Conservation (phyloP, 2,113 vertebrate genomes). For the Bombycilla garrulus region DNA sequence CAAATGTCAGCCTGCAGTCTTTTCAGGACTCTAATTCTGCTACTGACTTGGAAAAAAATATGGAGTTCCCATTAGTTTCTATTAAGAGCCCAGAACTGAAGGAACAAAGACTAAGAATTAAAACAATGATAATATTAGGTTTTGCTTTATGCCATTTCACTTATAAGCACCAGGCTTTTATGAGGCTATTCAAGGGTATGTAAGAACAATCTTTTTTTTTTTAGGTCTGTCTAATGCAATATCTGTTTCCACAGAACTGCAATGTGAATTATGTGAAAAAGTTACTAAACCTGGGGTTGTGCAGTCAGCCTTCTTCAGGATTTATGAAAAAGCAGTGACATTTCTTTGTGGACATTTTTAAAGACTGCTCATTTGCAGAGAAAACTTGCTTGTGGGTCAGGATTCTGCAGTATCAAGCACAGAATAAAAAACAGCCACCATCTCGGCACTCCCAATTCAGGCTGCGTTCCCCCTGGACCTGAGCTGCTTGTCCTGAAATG, state of each 20-base stretch:
- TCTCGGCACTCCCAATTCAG: background rate
- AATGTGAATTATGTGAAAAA: background rate
- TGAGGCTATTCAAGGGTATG: background rate
- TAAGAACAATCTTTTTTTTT: background rate
- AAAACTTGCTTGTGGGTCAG: background rate
- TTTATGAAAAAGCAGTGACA: background rate
- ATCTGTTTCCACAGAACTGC: background rate
- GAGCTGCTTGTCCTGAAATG: background rate
- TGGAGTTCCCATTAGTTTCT: background rate
- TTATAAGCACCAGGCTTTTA: background rate
- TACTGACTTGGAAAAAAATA: background rate
- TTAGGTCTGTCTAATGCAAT: background rate
- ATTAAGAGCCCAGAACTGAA: background rate
- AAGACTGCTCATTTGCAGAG: background rate
- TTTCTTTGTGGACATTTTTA: background rate
- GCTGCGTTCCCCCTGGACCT: background rate
- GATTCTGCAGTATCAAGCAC: background rate
- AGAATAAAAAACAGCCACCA: background rate
- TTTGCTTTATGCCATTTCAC: conserved; percentile 21
- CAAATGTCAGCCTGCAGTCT: background rate
- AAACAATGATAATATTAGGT: background rate
- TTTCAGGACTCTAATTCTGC: background rate
- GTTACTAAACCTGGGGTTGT: background rate
- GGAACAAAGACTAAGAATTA: conserved; percentile 23
- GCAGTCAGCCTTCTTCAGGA: background rate